These are phyloP conservation scores for Mythimna impura DNA, from an alignment of 2,888 invertebrate genomes.

Conservation along the genomic window DNA sequence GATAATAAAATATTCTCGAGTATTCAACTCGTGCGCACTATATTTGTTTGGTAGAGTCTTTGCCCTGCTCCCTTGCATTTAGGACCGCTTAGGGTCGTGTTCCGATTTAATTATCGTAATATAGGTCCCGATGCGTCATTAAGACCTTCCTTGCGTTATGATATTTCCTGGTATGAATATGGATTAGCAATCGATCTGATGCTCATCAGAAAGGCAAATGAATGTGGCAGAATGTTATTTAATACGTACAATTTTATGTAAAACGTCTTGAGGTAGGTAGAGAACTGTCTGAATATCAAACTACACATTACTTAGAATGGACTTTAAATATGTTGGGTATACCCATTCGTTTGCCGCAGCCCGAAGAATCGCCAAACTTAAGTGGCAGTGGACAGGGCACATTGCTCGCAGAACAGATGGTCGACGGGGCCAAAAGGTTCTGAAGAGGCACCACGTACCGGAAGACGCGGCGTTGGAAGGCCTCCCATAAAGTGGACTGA, in stretches of 20 bases:
- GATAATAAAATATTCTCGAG: constrained; percentile 87
- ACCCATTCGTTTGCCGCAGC: too few relatives aligned
- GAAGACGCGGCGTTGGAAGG: too few relatives aligned
- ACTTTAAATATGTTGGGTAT: too few relatives aligned
- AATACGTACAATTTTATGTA: constrained; percentile 26
- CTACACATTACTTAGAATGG: not conserved
- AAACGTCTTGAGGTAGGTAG: constrained; percentile 35
- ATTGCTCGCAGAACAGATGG: too few relatives aligned
- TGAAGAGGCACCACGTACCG: too few relatives aligned
- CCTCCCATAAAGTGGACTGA: too few relatives aligned
- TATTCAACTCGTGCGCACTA: constrained; percentile 87
- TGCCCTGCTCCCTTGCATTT: constrained; percentile 72
- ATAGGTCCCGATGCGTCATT: constrained; percentile 43
- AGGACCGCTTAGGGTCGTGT: constrained; percentile 62
- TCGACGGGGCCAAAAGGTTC: too few relatives aligned
- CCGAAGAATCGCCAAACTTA: too few relatives aligned
- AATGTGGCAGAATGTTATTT: constrained; percentile 22
- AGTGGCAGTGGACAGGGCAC: too few relatives aligned
- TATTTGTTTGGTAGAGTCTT: constrained; percentile 80
- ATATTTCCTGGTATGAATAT: constrained; percentile 53
- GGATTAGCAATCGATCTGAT: constrained; percentile 33
- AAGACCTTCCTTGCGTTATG: constrained; percentile 25
- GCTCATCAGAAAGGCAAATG: constrained; percentile 34
- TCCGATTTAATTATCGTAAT: constrained; percentile 64
- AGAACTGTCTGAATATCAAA: not conserved